Evolutionary conservation across 2,888 invertebrate species (phyloP), one percentile per base, ranked within the genome.

Genomic region (Drosophila mulleri): DNA sequence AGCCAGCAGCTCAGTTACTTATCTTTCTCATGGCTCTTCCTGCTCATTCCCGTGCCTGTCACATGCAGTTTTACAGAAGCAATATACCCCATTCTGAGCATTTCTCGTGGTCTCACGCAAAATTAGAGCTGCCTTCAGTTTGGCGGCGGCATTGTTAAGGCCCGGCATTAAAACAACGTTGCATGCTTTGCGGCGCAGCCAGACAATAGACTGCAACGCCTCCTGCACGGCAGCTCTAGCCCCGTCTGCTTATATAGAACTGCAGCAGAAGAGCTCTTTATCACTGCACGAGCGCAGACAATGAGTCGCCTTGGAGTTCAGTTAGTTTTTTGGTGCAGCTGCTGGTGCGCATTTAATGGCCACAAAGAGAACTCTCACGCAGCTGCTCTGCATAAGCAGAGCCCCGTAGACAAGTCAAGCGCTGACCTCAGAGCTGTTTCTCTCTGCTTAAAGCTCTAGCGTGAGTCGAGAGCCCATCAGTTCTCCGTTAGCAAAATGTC

Each of bases 121-220:
- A 23, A 8, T 39, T 23, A 37, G 42, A 23, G 37, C 32, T 54
- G n/a, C 39, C 37, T 53, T 53, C 47, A 41, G 20, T 47, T 48
- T 48, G 52, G 32, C 14, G 50, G 16, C 35, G 32, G 52, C 59
- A 45, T 44, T 60, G 69, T 70, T 58, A 59, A 65, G 70, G 76
- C 65, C 66, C 74, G 72, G 69, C 83, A 82, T 80, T 80, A 70
- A 78, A 89, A 82, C 72, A 80, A 72, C 85, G 73, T 75, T 73
- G 88, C 89, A 82, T 89, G 82, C 80, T 88, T 88, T 88, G 85
- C 67, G 85, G 89, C 80, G 39, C 26, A 63, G 71, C 56, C 67
- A 69, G 69, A 84, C 89, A 87, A 82, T 70, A 53, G 71, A 65
- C 44, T 56, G 29, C 54, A 6, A 16, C 7, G 29, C 20, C 53